Conservation (phyloP, 1,140 invertebrate species). For the Anastrepha ludens region DNA sequence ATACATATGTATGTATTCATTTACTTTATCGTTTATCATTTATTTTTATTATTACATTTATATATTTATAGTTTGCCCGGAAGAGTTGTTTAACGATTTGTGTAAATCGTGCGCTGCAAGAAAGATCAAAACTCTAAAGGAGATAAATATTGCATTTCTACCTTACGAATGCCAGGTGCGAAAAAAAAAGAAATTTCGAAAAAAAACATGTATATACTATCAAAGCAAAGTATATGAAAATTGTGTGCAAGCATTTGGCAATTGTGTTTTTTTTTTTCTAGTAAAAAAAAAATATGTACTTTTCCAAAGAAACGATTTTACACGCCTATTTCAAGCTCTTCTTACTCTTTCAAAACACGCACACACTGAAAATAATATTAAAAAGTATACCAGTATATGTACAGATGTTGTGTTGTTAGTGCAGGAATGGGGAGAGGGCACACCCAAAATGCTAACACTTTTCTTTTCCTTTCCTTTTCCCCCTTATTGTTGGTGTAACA, state of each 20-base stretch:
- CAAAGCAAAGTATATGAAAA: slow-evolving; percentile 52
- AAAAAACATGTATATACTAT: slow-evolving; percentile 58
- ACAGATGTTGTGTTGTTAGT: not conserved
- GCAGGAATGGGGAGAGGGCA: not conserved
- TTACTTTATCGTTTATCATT: slow-evolving; percentile 39
- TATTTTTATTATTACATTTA: slow-evolving; percentile 53
- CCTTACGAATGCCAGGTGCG: slow-evolving; percentile 98
- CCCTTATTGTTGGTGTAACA: too few species aligned
- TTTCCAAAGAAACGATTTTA: slow-evolving; percentile 2
- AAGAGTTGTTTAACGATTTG: slow-evolving; percentile 95
- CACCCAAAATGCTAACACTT: not conserved
- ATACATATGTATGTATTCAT: not conserved
- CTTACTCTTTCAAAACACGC: slow-evolving; percentile 40
- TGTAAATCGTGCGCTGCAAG: slow-evolving; percentile 95
- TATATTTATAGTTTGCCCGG: slow-evolving; percentile 84
- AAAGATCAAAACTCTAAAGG: slow-evolving; percentile 99
- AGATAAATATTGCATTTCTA: slow-evolving; percentile 99
- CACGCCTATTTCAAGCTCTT: slow-evolving; percentile 16
- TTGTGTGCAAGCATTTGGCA: slow-evolving; percentile 52
- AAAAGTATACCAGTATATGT: not conserved
- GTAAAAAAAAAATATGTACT: not conserved
- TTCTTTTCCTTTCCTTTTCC: not conserved
- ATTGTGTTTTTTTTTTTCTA: slow-evolving; percentile 41
- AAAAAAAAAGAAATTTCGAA: slow-evolving; percentile 58
- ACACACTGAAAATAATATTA: slow-evolving; percentile 9